Conservation (phyloP, 2,797 vertebrate species). For the Tadarida brasiliensis region DNA sequence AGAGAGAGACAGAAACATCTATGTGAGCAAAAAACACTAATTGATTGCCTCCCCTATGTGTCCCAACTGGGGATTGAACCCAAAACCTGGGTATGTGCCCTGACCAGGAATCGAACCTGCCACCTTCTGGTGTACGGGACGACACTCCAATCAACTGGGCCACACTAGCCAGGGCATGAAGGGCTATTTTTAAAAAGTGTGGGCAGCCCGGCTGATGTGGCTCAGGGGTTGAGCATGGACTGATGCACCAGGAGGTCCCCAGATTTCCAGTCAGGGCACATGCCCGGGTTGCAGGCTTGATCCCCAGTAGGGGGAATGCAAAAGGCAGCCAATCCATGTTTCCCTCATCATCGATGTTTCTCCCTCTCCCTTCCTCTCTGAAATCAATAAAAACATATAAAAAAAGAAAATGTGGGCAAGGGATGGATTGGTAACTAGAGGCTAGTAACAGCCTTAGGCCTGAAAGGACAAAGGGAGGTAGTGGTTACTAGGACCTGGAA, state of each 20-base stretch:
- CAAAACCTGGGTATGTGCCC: background rate
- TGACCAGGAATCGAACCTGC: background rate
- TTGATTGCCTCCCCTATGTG: background rate
- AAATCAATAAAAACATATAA: no score
- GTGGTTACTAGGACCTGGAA: background rate
- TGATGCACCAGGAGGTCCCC: no score
- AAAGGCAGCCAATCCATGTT: no score
- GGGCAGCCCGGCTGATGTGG: background rate
- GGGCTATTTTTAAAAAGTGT: background rate
- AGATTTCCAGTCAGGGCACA: no score
- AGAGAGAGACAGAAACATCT: background rate
- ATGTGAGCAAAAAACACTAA: background rate
- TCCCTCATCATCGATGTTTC: no score
- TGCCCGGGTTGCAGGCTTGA: no score
- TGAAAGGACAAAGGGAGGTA: background rate
- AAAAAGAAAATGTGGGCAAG: no score
- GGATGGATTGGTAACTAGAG: background rate
- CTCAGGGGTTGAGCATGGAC: no score
- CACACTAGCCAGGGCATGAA: background rate
- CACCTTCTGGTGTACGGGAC: background rate
- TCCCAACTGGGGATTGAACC: no score
- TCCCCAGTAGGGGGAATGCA: no score
- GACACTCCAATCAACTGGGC: background rate
- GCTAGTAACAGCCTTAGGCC: background rate
- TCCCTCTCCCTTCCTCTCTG: no score